Evolutionary conservation across 2,888 invertebrate species (phyloP), one percentile per base, ranked within the genome.

Genomic region (Drymonia ruficornis): DNA sequence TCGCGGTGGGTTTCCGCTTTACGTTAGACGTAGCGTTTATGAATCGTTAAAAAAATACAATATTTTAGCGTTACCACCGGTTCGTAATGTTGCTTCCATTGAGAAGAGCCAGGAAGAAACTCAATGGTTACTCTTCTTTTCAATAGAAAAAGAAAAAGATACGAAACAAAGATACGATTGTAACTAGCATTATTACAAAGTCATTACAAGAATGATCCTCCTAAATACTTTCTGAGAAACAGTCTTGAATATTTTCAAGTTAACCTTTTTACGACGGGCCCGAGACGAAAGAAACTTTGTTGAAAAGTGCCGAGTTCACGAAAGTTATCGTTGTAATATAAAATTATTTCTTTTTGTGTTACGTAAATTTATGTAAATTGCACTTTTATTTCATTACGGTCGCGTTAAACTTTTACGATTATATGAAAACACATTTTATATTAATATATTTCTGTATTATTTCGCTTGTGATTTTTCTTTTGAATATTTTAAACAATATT

Each of bases 321-420:
- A 44, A 44, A 44, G 43, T 19, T 42, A 42, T 8, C 12, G 42
- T 11, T 44, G 19, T 23, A 44, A 44, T 23, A 44, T 23, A 18
- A 44, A 44, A 44, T 44, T 13, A 44, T 44, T 44, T 23, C 43
- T 23, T 19, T 44, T 44, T 11, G 43, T 44, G 7, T 44, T 23
- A 38, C 31, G 9, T 31, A 44, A 44, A 44, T 44, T 44, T 44
- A 44, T 44, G 43, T 23, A 44, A 44, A 44, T 44, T 23, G 23
- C 43, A 23, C 11, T 19, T 19, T 43, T 43, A 43, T 19, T 43
- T 19, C 19, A 19, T 43, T 43, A 19, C 43, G n/a, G 19, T 19
- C 13, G 2, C 19, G 43, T 43, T 13, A 43, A 43, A 19, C 8
- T 43, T 43, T 23, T 19, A 16, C 12, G 5, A 19, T 43, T 43